These are phyloP conservation scores for Menura novaehollandiae DNA, from an alignment of 2,113 vertebrate species.

Conservation along the genomic window DNA sequence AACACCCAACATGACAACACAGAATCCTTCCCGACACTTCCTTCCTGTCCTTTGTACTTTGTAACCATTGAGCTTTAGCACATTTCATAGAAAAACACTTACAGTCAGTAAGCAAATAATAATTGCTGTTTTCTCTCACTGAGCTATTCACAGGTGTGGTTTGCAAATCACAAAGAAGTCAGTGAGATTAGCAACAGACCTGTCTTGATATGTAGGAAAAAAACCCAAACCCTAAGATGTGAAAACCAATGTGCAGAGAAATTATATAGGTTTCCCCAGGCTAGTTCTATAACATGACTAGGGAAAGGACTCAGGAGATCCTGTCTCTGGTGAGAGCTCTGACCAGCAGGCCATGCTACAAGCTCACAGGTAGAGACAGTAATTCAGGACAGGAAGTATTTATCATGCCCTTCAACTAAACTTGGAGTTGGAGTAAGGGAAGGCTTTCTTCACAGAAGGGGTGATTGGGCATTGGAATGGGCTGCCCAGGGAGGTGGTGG, in stretches of 20 bases:
- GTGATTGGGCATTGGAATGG: fast-evolving
- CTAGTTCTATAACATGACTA: background rate
- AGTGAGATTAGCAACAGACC: background rate
- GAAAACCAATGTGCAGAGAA: background rate
- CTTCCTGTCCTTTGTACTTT: background rate
- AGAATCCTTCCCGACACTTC: background rate
- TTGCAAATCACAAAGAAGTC: background rate
- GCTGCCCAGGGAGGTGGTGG: background rate
- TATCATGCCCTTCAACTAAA: background rate
- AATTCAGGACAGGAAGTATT: background rate
- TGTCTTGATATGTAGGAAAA: background rate
- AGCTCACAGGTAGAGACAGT: background rate
- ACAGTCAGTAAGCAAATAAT: background rate
- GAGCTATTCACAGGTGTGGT: background rate
- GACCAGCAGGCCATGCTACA: background rate
- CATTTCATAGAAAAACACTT: background rate
- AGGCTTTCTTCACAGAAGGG: background rate
- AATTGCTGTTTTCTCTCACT: background rate
- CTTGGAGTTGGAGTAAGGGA: background rate
- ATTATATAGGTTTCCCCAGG: background rate
- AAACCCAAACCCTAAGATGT: background rate
- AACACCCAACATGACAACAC: background rate
- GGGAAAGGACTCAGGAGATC: background rate
- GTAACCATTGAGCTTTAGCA: background rate
- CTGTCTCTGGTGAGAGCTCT: background rate